Base-by-base conservation (phyloP, 1,140 invertebrate genomes). In the Chelonus insularis region DNA sequence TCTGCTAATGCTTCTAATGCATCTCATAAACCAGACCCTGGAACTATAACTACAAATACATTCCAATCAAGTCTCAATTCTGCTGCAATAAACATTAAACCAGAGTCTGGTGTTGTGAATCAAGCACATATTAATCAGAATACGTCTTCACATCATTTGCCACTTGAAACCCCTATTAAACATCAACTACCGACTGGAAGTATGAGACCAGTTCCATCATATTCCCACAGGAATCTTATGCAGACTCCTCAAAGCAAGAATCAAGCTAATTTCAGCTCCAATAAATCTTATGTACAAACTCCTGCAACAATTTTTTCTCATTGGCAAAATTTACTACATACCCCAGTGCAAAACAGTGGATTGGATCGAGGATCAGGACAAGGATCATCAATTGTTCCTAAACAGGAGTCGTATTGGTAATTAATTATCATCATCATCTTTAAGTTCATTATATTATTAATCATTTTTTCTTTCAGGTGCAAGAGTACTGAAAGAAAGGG, bases 131-230 rank as follows among this genome's bases (percentile, higher is more conserved):
- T 21, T 18, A 34, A 18, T 43, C 41, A 18, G 6, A 34, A 12
- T n/a, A 11, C n/a, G 25, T 52, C 14, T 4, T 8, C 50, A 14
- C 21, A 23, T 62, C 62, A 55, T 1, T 58, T 62, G 34, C 32
- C 65, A 0, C 57, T 41, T 2, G 69, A 77, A 18, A 80, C 78
- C 20, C 79, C 79, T 6, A 41, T 79, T 11, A 81, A 81, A 63
- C 66, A 73, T 21, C 16, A 65, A 23, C 60, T 43, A n/a, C 63
- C 55, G 41, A 8, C 7, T n/a, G 54, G 32, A 34, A 63, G 68
- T 9, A 18, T 16, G 16, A 62, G 69, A 39, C 78, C 78, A 50
- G 62, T 66, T 6, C 70, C 75, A 29, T 77, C 72, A 56, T 43
- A 52, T 0, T 79, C 76, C 0, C 78, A 78, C 45, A 72, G 69